Conservation (phyloP, 2,888 invertebrate species). For the Monochamus alternatus region DNA sequence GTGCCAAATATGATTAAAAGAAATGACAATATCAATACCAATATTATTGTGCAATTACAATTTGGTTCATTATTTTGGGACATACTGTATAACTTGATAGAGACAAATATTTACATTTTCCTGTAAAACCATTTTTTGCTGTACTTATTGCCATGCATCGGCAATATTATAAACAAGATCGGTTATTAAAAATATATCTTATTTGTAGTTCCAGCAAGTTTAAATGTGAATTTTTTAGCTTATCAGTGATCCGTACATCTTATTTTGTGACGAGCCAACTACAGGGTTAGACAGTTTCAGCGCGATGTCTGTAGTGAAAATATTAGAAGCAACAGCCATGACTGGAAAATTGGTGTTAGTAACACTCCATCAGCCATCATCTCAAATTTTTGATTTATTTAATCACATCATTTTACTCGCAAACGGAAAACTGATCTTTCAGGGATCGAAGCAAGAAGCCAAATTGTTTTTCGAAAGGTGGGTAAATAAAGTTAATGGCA, state of each 20-base stretch:
- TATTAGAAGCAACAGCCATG: slow-evolving; percentile 77
- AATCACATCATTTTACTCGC: slow-evolving; percentile 85
- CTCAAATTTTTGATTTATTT: slow-evolving; percentile 88
- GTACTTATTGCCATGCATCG: too few species aligned
- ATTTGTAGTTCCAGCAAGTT: too few species aligned
- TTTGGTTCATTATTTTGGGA: too few species aligned
- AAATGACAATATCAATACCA: too few species aligned
- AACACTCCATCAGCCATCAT: slow-evolving; percentile 94
- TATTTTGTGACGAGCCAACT: slow-evolving; percentile 96
- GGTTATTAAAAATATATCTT: too few species aligned
- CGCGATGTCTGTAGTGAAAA: slow-evolving; percentile 85
- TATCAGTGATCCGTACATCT: slow-evolving; percentile 88
- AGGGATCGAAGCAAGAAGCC: slow-evolving; percentile 83
- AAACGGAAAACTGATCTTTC: slow-evolving; percentile 84
- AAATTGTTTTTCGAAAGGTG: slow-evolving; percentile 68
- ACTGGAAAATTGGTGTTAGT: slow-evolving; percentile 87
- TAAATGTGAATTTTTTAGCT: slow-evolving; percentile 72
- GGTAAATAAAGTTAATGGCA: not conserved
- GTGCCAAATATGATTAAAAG: too few species aligned
- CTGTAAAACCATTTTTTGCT: too few species aligned
- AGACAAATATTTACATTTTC: too few species aligned
- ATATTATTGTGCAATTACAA: too few species aligned
- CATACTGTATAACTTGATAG: too few species aligned
- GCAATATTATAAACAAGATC: too few species aligned
- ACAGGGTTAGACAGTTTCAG: slow-evolving; percentile 93